Percentiles rank a stretch among this genome's conserved stretches.
phyloP scores from a whole-genome alignment of 2,113 vertebrate species.

The Columbina picui region DNA sequence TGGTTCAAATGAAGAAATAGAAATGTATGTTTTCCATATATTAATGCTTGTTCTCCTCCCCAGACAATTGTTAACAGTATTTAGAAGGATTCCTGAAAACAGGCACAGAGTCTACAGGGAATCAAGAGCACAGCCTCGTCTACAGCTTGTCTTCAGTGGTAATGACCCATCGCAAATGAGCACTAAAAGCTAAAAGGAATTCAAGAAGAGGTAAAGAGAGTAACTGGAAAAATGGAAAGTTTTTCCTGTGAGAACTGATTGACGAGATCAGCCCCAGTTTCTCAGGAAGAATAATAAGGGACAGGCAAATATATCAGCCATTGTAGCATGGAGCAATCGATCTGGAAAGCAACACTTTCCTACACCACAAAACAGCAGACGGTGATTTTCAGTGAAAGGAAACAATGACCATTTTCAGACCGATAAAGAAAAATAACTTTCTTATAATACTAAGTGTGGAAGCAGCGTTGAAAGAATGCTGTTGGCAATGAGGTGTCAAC shows the following conservation, averaged over 20 bases:
- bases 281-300: not conserved
- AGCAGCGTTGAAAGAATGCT: not conserved
- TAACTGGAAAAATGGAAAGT: not conserved
- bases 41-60: not conserved
- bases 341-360: not conserved
- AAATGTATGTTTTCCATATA: not conserved
- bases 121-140: not conserved
- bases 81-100: not conserved
- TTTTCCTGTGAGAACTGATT: not conserved
- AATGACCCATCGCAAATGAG: not conserved
- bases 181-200: not conserved
- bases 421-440: not conserved
- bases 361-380: not conserved
- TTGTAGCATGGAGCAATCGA: fast-evolving
- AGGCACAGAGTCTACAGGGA: not conserved
- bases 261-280: not conserved
- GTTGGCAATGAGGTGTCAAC: not conserved
- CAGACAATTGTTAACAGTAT: fast-evolving
- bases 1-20: not conserved
- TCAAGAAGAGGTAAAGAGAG: not conserved
- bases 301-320: not conserved
- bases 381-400: not conserved
- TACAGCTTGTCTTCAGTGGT: not conserved
- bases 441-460: not conserved
- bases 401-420: not conserved